Evolutionary conservation across 2,888 invertebrate genomes (phyloP).

Genomic region (Acrobasis suavella): DNA sequence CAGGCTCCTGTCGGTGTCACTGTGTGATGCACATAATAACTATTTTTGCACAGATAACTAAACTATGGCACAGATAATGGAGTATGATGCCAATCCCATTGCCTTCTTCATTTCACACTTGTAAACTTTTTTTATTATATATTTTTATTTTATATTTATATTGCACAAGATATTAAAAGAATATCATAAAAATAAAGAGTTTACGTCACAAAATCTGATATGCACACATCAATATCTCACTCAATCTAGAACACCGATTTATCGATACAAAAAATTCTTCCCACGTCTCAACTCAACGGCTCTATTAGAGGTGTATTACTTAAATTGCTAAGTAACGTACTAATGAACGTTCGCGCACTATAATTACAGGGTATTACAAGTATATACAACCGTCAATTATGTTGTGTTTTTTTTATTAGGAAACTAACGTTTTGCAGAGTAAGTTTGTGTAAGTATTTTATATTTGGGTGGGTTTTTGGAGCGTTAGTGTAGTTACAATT

Average conservation of each 20-base stretch:
- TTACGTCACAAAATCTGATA: background rate
- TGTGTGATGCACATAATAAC: no score
- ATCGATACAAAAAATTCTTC: slow-evolving; percentile 36
- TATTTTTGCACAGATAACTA: no score
- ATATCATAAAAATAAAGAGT: no score
- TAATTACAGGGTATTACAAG: slow-evolving; percentile 48
- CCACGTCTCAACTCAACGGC: slow-evolving; percentile 47
- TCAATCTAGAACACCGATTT: slow-evolving; percentile 21
- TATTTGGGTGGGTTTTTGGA: background rate
- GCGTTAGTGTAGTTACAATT: background rate
- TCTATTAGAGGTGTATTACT: slow-evolving; percentile 50
- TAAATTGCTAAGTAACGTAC: slow-evolving; percentile 51
- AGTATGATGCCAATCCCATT: no score
- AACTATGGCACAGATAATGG: no score
- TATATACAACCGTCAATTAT: slow-evolving; percentile 42
- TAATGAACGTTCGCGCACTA: slow-evolving; percentile 43
- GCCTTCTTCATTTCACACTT: no score
- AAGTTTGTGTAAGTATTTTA: slow-evolving; percentile 7
- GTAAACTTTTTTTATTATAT: no score
- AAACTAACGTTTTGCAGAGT: slow-evolving; percentile 11
- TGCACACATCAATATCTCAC: background rate
- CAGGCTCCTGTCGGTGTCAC: no score
- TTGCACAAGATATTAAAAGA: no score
- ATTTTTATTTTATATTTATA: no score
- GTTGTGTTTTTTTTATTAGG: background rate